Evolutionary conservation across 2,113 vertebrate species (phyloP).

Genomic region (Platanista minor): DNA sequence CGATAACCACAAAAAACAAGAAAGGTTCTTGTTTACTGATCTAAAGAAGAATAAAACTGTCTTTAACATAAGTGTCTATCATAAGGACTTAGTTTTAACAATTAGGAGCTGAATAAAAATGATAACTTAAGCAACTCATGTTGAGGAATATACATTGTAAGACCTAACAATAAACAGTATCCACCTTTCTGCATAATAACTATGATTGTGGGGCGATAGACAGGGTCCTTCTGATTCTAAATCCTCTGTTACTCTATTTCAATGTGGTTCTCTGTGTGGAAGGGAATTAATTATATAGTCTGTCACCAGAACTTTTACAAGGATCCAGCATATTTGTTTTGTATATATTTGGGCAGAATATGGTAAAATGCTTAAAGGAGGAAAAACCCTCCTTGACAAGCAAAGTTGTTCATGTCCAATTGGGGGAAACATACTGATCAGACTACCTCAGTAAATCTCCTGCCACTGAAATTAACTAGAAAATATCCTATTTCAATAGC

Average conservation of each 20-base stretch:
- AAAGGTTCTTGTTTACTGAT: background rate
- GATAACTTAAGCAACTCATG: background rate
- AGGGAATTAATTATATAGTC: background rate
- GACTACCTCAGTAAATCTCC: background rate
- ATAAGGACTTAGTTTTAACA: background rate
- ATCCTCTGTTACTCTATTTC: background rate
- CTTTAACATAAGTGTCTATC: background rate
- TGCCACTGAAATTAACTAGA: background rate
- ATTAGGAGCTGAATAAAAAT: background rate
- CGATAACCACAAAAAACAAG: background rate
- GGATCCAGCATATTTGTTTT: background rate
- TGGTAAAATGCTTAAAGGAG: background rate
- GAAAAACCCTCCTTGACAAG: background rate
- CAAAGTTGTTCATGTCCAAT: background rate
- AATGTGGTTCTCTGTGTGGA: background rate
- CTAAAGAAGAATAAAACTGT: background rate
- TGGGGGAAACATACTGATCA: background rate
- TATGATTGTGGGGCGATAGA: background rate
- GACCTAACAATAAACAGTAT: background rate
- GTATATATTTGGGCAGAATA: background rate
- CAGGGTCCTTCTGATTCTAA: background rate
- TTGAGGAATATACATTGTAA: background rate
- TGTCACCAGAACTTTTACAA: background rate
- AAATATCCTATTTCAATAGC: background rate
- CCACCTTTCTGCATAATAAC: background rate